phyloP scores from a whole-genome alignment of 2,888 invertebrate genomes.

The Rhynchonema sp. region DNA sequence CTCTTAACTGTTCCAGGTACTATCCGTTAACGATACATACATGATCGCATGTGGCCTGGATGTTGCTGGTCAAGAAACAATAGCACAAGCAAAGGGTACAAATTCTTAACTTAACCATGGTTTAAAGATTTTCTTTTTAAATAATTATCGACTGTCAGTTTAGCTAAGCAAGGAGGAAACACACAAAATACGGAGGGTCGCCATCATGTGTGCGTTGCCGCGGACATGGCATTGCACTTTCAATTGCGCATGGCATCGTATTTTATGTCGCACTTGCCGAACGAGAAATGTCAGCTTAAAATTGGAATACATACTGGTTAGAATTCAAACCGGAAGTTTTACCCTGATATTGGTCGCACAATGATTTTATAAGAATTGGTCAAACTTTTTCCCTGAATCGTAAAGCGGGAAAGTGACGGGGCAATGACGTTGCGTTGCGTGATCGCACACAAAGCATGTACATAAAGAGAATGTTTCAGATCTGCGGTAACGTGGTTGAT shows the following conservation, averaged over 20 bases:
- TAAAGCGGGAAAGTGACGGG: too few species aligned
- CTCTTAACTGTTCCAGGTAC: constrained; percentile 1
- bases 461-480: too few species aligned
- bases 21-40: constrained; percentile 6
- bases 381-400: too few species aligned
- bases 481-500: too few species aligned
- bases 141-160: too few species aligned
- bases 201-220: not conserved
- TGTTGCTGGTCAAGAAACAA: not conserved
- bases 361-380: too few species aligned
- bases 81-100: not conserved
- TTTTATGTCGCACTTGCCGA: not conserved
- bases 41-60: constrained; percentile 4
- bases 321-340: too few species aligned
- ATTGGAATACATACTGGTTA: constrained; percentile 1
- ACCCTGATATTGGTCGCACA: too few species aligned
- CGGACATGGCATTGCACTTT: constrained; percentile 2
- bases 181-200: not conserved
- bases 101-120: too few species aligned
- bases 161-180: too few species aligned
- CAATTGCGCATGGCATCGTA: not conserved
- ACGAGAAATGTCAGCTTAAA: not conserved
- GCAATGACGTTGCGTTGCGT: too few species aligned
- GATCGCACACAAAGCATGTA: too few species aligned
- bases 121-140: not conserved